Percentiles rank a stretch among this genome's conserved stretches.
These are phyloP conservation scores for Oryzias javanicus DNA, from an alignment of 2,113 vertebrate genomes.

Conservation along the genomic window DNA sequence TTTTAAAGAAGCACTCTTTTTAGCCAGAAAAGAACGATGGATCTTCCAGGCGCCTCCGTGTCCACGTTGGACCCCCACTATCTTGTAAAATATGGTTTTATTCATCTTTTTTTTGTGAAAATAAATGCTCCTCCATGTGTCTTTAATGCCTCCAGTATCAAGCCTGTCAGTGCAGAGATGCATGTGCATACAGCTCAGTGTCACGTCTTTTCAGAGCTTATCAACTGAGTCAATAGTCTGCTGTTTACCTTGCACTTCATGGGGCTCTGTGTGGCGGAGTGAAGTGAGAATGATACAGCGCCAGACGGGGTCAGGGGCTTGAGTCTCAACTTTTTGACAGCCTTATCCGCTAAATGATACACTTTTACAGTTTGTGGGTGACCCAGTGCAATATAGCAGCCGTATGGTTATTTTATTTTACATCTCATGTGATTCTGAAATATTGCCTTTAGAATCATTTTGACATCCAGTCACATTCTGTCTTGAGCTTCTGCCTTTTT, in stretches of 20 bases:
- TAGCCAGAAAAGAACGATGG: background rate
- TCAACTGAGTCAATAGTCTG: constrained; percentile 39
- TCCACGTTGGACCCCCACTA: background rate
- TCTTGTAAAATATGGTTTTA: constrained; percentile 1
- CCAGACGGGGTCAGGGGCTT: constrained; percentile 4
- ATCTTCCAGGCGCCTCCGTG: no score
- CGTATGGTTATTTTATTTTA: background rate
- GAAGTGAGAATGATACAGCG: constrained; percentile 3
- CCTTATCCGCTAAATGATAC: constrained; percentile 17
- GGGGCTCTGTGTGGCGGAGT: constrained; percentile 3
- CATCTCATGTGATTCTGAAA: background rate
- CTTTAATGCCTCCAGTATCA: constrained; percentile 1
- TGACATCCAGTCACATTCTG: constrained; percentile 4
- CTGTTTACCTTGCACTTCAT: constrained; percentile 35
- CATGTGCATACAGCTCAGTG: constrained; percentile 4
- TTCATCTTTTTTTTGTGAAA: constrained; percentile 5
- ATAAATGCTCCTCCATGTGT: background rate
- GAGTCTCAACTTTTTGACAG: constrained; percentile 2
- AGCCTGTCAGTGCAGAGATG: constrained; percentile 3
- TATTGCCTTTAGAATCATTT: constrained; percentile 1
- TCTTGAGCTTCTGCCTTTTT: constrained; percentile 21
- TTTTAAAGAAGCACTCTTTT: background rate
- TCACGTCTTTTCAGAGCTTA: constrained; percentile 22
- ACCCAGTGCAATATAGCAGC: background rate
- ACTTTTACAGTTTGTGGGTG: constrained; percentile 1